These are phyloP conservation scores for Anastatus disparis DNA, from an alignment of 1,140 invertebrate genomes.

Conservation along the genomic window DNA sequence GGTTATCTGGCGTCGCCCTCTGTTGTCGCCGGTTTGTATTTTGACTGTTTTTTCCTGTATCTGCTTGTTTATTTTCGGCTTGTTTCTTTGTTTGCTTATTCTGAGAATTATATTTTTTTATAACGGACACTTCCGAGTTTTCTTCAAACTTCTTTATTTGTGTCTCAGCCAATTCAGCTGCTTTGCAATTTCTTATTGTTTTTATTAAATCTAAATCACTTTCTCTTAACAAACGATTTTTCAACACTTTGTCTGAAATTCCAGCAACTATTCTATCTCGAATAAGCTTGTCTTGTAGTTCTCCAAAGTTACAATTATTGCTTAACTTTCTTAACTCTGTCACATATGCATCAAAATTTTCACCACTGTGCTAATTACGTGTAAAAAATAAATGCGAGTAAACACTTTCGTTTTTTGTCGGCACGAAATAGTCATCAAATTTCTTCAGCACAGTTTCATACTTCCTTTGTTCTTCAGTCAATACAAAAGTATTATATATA, in stretches of 20 bases:
- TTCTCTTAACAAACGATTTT: conserved; percentile 53
- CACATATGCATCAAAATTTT: conserved; percentile 52
- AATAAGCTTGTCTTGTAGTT: conserved; percentile 51
- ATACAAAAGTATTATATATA: conserved; percentile 39
- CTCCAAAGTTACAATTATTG: conserved; percentile 49
- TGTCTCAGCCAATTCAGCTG: conserved; percentile 26
- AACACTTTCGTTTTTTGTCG: too few relatives aligned
- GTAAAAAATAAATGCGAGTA: too few relatives aligned
- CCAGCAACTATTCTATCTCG: conserved; percentile 56
- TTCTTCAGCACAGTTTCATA: conserved; percentile 31
- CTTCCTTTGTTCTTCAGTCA: conserved; percentile 29
- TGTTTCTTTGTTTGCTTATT: conserved; percentile 1
- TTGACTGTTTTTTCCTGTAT: too few relatives aligned
- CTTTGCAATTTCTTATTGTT: conserved; percentile 41
- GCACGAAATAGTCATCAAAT: conserved; percentile 47
- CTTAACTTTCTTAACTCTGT: conserved; percentile 50
- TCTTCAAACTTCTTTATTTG: too few relatives aligned
- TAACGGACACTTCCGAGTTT: too few relatives aligned
- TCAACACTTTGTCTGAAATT: conserved; percentile 50
- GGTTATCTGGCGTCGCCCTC: too few relatives aligned
- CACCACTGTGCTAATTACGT: conserved; percentile 44
- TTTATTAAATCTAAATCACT: conserved; percentile 46
- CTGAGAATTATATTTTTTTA: not conserved
- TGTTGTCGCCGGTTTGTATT: too few relatives aligned
- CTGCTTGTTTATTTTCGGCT: not conserved